Evolutionary conservation across 2,113 vertebrate species (phyloP).

Genomic region (Aptenodytes forsteri): DNA sequence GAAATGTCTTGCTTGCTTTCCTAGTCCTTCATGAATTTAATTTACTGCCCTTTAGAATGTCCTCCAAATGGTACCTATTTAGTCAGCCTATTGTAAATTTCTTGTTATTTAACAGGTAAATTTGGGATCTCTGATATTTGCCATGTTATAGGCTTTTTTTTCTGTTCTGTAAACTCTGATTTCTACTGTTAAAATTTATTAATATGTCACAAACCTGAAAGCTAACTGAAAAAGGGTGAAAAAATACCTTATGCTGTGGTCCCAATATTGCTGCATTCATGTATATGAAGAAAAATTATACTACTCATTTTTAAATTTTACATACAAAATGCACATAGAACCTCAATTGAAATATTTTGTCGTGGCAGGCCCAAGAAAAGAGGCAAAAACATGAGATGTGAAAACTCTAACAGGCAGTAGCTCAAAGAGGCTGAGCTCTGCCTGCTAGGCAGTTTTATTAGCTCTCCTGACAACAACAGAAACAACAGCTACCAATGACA

Average conservation of each 20-base stretch:
- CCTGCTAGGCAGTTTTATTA: not conserved
- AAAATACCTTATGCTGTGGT: not conserved
- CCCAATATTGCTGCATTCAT: not conserved
- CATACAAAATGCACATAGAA: not conserved
- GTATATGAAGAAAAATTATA: not conserved
- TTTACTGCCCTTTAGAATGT: not conserved
- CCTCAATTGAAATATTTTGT: not conserved
- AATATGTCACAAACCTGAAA: not conserved
- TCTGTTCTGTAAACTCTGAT: not conserved
- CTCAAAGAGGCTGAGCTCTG: not conserved
- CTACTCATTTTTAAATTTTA: not conserved
- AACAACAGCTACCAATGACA: not conserved
- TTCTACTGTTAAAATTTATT: not conserved
- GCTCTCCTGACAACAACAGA: not conserved
- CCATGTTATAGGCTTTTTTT: not conserved
- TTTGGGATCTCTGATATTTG: not conserved
- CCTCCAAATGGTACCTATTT: not conserved
- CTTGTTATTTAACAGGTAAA: not conserved
- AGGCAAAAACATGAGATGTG: not conserved
- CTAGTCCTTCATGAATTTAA: not conserved
- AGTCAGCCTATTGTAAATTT: not conserved
- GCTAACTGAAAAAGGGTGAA: not conserved
- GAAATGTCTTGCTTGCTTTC: not conserved
- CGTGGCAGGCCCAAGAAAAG: not conserved
- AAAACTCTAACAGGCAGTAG: not conserved